Percentiles rank a stretch among this genome's conserved stretches.
Conservation (phyloP, 2,797 vertebrate species). For the Simalia tracyae region DNA sequence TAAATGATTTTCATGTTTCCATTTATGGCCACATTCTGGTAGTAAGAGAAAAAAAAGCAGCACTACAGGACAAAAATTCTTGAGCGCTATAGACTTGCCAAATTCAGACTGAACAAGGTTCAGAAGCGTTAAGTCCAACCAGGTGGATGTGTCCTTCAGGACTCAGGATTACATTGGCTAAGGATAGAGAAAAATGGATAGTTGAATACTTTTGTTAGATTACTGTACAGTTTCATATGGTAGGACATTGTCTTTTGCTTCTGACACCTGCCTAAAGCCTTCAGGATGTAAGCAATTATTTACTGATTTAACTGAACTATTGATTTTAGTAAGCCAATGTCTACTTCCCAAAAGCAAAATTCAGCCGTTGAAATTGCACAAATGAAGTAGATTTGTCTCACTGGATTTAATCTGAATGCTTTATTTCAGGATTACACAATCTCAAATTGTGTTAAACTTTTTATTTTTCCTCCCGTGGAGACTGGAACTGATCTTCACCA, state of each 20-base stretch:
- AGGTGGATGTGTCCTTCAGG: not conserved
- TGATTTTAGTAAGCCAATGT: not conserved
- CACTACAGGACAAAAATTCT: not conserved
- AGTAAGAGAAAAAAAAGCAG: not conserved
- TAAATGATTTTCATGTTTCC: not conserved
- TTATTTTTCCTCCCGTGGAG: not conserved
- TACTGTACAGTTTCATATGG: not conserved
- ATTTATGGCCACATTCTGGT: not conserved
- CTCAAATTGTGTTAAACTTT: not conserved
- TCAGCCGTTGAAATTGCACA: not conserved
- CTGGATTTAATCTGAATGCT: not conserved
- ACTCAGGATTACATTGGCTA: not conserved
- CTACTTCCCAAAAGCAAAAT: not conserved
- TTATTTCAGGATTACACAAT: not conserved
- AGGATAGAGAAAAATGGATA: not conserved
- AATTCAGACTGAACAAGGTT: not conserved
- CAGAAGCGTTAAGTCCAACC: not conserved
- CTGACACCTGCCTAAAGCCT: not conserved
- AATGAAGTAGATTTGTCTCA: not conserved
- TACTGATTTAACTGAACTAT: not conserved
- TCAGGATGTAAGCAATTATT: not conserved
- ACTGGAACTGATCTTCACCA: not conserved
- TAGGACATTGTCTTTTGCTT: not conserved
- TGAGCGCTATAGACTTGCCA: too few relatives aligned
- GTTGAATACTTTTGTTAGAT: not conserved